Evolutionary conservation across 2,888 invertebrate species (phyloP).

Genomic region (Belgica antarctica): DNA sequence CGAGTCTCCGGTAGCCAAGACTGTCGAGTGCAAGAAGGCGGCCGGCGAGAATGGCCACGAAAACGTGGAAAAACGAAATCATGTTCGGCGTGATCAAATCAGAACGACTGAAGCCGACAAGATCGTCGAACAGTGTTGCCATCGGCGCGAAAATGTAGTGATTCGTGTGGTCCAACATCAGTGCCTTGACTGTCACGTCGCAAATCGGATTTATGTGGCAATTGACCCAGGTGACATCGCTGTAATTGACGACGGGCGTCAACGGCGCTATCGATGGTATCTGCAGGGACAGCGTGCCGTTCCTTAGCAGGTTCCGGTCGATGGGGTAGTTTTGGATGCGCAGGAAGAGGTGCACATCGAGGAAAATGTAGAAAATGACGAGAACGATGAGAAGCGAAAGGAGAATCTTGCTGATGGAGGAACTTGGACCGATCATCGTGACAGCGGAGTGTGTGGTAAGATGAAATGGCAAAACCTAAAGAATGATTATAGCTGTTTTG

Average conservation of each 20-base stretch:
- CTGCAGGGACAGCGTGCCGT: conserved; percentile 45
- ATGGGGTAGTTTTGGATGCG: conserved; percentile 69
- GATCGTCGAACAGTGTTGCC: conserved; percentile 69
- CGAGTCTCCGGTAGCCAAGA: conserved; percentile 68
- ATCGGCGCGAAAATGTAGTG: conserved; percentile 79
- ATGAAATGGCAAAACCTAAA: too few relatives aligned
- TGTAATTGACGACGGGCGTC: conserved; percentile 51
- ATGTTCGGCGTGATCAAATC: conserved; percentile 74
- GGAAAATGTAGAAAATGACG: conserved; percentile 65
- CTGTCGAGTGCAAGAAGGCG: conserved; percentile 72
- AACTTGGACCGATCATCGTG: conserved; percentile 68
- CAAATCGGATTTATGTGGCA: conserved; percentile 74
- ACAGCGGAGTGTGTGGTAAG: background rate
- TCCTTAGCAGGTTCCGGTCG: conserved; percentile 56
- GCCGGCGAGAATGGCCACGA: conserved; percentile 71
- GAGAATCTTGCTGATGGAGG: conserved; percentile 69
- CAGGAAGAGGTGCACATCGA: conserved; percentile 71
- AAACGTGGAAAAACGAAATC: conserved; percentile 77
- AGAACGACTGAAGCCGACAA: conserved; percentile 63
- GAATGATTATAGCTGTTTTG: too few relatives aligned
- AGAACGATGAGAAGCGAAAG: conserved; percentile 60
- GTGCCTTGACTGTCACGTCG: conserved; percentile 77
- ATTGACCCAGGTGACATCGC: conserved; percentile 62
- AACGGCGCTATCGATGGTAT: background rate
- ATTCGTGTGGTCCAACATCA: conserved; percentile 79